Percentiles rank a stretch among this genome's conserved stretches.
These are phyloP conservation scores for Pseudanteris insignis DNA, from an alignment of 2,888 invertebrate genomes.

Conservation along the genomic window DNA sequence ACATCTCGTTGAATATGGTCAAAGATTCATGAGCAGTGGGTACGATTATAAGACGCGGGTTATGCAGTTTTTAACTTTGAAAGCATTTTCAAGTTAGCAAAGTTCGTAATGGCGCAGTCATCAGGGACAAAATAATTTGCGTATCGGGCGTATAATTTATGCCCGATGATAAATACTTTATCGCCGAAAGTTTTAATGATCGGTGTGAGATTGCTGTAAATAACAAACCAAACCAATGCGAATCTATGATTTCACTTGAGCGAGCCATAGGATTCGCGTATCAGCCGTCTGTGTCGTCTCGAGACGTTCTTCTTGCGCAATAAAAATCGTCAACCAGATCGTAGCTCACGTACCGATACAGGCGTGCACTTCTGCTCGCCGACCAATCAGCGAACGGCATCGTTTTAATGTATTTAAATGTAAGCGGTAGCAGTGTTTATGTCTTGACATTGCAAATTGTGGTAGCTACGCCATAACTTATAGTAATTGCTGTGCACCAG, in stretches of 20 bases:
- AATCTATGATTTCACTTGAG: slow-evolving; percentile 15
- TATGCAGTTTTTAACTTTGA: no score
- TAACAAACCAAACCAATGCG: slow-evolving; percentile 20
- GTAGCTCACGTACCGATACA: slow-evolving; percentile 62
- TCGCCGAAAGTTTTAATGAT: slow-evolving; percentile 17
- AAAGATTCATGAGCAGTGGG: no score
- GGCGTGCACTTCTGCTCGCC: slow-evolving; percentile 51
- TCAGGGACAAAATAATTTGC: slow-evolving; percentile 6
- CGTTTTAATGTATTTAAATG: slow-evolving; percentile 66
- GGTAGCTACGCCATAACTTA: slow-evolving; percentile 66
- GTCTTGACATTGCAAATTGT: slow-evolving; percentile 68
- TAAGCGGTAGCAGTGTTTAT: slow-evolving; percentile 67
- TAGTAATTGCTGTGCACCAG: slow-evolving; percentile 66
- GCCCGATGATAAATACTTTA: slow-evolving; percentile 10
- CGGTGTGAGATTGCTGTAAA: slow-evolving; percentile 13
- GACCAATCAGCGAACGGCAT: slow-evolving; percentile 61
- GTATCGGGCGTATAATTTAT: slow-evolving; percentile 9
- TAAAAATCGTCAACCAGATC: slow-evolving; percentile 66
- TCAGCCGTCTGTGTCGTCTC: slow-evolving; percentile 44
- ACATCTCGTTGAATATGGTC: no score
- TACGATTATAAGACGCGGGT: no score
- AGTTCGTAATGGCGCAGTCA: slow-evolving; percentile 27
- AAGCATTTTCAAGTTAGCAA: no score
- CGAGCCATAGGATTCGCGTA: slow-evolving; percentile 36
- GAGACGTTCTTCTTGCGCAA: slow-evolving; percentile 57